phyloP scores from a whole-genome alignment of 2,113 vertebrate genomes.

The Upupa epops region DNA sequence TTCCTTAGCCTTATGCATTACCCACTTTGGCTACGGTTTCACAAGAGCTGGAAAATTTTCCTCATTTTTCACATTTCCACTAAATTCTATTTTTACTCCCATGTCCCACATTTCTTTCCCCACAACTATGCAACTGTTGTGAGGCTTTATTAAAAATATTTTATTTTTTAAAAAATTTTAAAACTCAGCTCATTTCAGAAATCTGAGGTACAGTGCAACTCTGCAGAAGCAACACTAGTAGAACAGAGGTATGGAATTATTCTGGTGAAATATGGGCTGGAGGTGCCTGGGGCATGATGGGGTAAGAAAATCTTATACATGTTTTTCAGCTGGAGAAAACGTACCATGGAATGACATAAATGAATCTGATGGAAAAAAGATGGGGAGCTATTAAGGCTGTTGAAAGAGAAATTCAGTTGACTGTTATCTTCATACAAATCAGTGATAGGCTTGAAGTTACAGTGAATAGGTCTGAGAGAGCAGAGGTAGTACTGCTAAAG shows the following conservation, averaged over 20 bases:
- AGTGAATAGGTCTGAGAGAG: conserved; percentile 2
- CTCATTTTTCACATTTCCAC: neutral
- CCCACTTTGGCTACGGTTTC: neutral
- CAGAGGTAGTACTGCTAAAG: neutral
- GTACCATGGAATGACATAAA: conserved; percentile 11
- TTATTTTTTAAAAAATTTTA: neutral
- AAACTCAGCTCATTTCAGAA: neutral
- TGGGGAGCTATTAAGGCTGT: conserved; percentile 25
- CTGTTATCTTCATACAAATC: conserved; percentile 49
- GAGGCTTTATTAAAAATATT: fast-evolving
- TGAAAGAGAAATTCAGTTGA: conserved; percentile 57
- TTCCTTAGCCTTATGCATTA: neutral
- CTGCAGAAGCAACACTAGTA: neutral
- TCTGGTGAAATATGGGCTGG: neutral
- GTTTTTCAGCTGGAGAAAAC: conserved; percentile 31
- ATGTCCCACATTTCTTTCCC: neutral
- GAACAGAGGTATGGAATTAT: neutral
- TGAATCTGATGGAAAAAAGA: conserved; percentile 36
- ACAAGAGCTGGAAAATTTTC: neutral
- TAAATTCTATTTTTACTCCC: neutral
- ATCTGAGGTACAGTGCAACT: neutral
- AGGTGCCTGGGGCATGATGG: neutral
- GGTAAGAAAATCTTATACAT: conserved; percentile 4
- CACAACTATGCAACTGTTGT: neutral
- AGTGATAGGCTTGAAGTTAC: conserved; percentile 26